These are phyloP conservation scores for Bicyclus anynana DNA, from an alignment of 1,140 invertebrate genomes.

Conservation along the genomic window DNA sequence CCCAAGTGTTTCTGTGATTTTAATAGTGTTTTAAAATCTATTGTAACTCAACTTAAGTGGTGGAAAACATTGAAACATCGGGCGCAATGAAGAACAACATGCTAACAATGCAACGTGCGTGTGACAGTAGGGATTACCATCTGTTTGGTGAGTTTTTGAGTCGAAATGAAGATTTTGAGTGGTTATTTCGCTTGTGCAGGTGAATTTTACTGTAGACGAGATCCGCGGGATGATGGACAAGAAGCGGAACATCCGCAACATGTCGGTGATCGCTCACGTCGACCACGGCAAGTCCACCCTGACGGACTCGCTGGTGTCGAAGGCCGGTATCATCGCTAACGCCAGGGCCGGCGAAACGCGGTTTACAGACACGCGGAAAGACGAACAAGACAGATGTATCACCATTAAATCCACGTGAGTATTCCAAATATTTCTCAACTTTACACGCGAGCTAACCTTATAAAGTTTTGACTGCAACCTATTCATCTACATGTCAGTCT, in stretches of 20 bases:
- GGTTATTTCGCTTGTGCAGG: slow-evolving; percentile 82
- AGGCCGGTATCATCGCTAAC: slow-evolving; percentile 99
- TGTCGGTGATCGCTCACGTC: slow-evolving; percentile 99
- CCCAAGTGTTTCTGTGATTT: slow-evolving; percentile 48
- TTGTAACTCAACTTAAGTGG: slow-evolving; percentile 4
- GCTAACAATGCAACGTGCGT: slow-evolving; percentile 38
- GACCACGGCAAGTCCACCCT: slow-evolving; percentile 99
- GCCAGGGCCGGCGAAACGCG: slow-evolving; percentile 99
- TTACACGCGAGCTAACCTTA: slow-evolving; percentile 17
- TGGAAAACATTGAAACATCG: background rate
- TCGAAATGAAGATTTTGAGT: slow-evolving; percentile 34
- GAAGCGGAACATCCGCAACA: slow-evolving; percentile 99
- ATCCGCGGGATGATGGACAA: slow-evolving; percentile 99
- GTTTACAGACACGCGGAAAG: slow-evolving; percentile 99
- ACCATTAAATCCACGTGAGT: slow-evolving; percentile 99
- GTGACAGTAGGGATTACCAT: slow-evolving; percentile 38
- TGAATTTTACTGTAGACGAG: slow-evolving; percentile 99
- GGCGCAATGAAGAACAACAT: slow-evolving; percentile 14
- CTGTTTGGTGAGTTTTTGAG: slow-evolving; percentile 47
- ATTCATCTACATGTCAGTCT: too few species aligned
- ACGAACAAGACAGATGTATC: slow-evolving; percentile 99
- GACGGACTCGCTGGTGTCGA: slow-evolving; percentile 99
- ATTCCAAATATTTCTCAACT: too few species aligned
- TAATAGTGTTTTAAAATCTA: slow-evolving; percentile 41
- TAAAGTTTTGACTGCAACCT: background rate